Base-by-base conservation (phyloP, 2,888 invertebrate species). In the Caenorhabditis sp. region DNA sequence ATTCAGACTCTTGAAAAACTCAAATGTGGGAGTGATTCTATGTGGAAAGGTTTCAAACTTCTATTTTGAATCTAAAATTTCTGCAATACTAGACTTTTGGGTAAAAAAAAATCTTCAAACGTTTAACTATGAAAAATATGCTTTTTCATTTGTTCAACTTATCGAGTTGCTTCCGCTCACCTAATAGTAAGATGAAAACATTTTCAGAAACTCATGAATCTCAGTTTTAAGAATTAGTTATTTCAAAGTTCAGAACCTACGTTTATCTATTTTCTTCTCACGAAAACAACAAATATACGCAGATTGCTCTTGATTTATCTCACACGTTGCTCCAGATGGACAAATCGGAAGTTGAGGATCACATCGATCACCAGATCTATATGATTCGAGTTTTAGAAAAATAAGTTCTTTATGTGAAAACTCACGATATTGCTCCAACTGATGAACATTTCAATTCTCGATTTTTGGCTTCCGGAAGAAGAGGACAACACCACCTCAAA, bases 401-500 rank as follows among this genome's bases (percentile, higher is more conserved):
- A 53, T 5, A 53, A 53, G 8, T 8, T 20, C 53, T 14, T 14
- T 8, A 8, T 53, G 5, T 53, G 20, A 53, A 21, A 23, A 54
- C 23, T 23, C 23, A 54, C 23, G 26, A 54, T n/a, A 26, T 3
- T 14, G 26, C 26, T 54, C 23, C 54, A 26, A 25, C 27, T 26
- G 68, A 61, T 4, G 56, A 26, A 26, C 56, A 56, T 17, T 56
- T 20, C 17, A 56, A 14, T 56, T 56, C 26, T 26, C 56, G 26
- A 3, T 25, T n/a, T 17, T 17, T 21, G 10, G 21, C 20, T 20
- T 58, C 57, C 1, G 57, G 36, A 36, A 36, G 26, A 17, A 20
- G 26, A 0, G 81, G 81, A 70, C 81, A 81, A 66, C 81, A 81
- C 81, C 81, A 81, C 31, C 77, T 50, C 5, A 66, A 61, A 61